phyloP scores from a whole-genome alignment of 2,888 invertebrate species.

The Monoplex corrugatus region DNA sequence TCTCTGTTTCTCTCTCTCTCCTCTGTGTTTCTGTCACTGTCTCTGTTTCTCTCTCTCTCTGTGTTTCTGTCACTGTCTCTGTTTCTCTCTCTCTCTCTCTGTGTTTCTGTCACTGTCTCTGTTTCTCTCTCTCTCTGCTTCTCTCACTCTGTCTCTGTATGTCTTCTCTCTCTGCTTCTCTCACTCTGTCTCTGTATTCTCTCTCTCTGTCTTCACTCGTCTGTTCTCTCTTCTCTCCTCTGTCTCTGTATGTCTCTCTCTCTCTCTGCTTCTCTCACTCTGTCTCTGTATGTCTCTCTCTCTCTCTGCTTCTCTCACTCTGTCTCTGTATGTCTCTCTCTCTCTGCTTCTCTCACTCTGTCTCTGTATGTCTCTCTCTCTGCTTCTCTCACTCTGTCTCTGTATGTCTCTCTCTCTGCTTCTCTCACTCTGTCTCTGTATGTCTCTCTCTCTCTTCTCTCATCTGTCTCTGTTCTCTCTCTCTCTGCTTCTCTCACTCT shows the following conservation, averaged over 20 bases:
- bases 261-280: background rate
- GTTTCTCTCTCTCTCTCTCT: background rate
- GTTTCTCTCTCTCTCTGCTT: background rate
- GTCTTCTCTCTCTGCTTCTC: no score
- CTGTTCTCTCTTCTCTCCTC: background rate
- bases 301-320: background rate
- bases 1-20: background rate
- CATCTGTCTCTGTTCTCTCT: background rate
- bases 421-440: no score
- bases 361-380: background rate
- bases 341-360: background rate
- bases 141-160: background rate
- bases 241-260: background rate
- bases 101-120: background rate
- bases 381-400: background rate
- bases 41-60: conserved; percentile 15
- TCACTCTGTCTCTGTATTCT: background rate
- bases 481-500: background rate
- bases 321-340: background rate
- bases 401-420: background rate
- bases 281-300: background rate
- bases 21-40: no score
- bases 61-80: background rate
- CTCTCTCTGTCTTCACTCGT: no score
- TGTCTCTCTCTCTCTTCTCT: background rate